phyloP scores from a whole-genome alignment of 2,113 vertebrate species.

The Ia io region DNA sequence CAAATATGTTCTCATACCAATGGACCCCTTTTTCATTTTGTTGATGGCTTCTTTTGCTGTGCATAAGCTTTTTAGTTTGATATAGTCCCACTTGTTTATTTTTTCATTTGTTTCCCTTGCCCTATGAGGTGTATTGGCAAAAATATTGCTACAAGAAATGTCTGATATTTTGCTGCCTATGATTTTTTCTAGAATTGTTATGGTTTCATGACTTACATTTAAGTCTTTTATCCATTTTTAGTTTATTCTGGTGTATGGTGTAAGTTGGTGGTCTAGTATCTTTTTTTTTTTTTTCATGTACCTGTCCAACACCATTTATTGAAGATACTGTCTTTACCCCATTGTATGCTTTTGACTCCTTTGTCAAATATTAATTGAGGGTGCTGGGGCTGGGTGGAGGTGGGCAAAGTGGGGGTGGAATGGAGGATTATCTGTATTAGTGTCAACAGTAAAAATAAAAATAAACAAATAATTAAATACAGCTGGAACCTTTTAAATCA shows the following conservation, averaged over 20 bases:
- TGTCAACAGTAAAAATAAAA: not conserved
- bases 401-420: not conserved
- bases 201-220: not conserved
- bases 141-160: not conserved
- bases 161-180: not conserved
- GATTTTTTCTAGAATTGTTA: not conserved
- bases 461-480: not conserved
- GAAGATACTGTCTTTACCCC: not conserved
- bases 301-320: not conserved
- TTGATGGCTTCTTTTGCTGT: not conserved
- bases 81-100: not conserved
- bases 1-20: not conserved
- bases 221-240: not conserved
- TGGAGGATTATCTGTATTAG: not conserved
- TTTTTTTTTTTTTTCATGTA: not conserved
- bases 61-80: not conserved
- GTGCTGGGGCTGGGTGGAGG: not conserved
- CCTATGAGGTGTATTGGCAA: not conserved
- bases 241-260: not conserved
- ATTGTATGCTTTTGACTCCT: not conserved
- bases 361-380: not conserved
- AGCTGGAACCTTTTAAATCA: constrained; percentile 42
- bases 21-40: not conserved
- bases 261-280: not conserved
- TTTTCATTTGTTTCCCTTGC: not conserved